phyloP scores from a whole-genome alignment of 2,888 invertebrate species.

The Metacarcinus magister region DNA sequence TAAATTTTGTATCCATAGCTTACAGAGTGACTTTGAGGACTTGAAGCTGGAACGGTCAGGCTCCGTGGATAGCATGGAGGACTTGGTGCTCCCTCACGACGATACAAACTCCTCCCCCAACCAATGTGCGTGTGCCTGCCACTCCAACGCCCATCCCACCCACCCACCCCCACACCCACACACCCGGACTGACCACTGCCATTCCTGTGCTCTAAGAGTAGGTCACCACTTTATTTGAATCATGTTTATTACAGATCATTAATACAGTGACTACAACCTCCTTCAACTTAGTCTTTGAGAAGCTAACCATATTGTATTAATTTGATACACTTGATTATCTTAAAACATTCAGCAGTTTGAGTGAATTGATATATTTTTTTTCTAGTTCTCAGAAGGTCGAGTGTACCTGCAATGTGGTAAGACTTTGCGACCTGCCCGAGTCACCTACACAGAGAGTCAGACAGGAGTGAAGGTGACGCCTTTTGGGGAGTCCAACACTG shows the following conservation, averaged over 20 bases:
- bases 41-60: constrained; percentile 66
- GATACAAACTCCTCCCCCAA: constrained; percentile 64
- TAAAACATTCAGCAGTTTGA: neutral
- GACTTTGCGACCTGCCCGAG: constrained; percentile 72
- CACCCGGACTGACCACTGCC: constrained; percentile 63
- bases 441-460: constrained; percentile 60
- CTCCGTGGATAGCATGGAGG: constrained; percentile 71
- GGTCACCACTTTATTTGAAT: neutral
- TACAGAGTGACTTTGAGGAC: constrained; percentile 76
- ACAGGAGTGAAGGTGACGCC: constrained; percentile 12
- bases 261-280: neutral
- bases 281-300: neutral
- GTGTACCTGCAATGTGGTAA: constrained; percentile 77
- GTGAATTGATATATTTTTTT: neutral
- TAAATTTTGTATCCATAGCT: constrained; percentile 35
- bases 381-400: constrained; percentile 75
- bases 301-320: neutral
- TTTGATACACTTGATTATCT: neutral
- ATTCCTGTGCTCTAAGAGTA: constrained; percentile 74
- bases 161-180: neutral
- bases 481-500: neutral
- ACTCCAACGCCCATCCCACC: constrained; percentile 37
- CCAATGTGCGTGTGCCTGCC: constrained; percentile 72
- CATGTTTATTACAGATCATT: too few relatives aligned
- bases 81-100: constrained; percentile 67